Base-by-base conservation (phyloP, 2,113 vertebrate species). In the Nycticryphes semicollaris region DNA sequence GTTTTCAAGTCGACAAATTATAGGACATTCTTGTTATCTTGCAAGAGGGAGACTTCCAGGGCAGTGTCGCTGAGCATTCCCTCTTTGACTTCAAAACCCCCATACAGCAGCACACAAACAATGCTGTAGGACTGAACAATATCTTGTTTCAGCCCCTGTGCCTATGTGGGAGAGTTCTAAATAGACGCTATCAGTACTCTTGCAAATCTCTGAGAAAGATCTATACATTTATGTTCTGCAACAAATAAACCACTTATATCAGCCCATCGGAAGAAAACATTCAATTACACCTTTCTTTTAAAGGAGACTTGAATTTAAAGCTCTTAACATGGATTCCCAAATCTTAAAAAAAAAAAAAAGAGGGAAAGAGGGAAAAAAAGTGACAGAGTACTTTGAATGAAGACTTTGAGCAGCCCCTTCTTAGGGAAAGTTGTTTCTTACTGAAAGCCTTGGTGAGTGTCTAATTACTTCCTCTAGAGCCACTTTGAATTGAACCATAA, bases 371-470 rank as follows among this genome's bases (percentile, higher is more conserved):
- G 2, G 15, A 67, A 56, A 33, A 33, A 41, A 75, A 47, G 28
- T 94, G 37, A 25, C 24, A 39, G 22, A 91, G 56, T 78, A 31
- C 35, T 95, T 92, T 82, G 62, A 94, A 76, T 35, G 37, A 78
- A 94, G 86, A 63, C 63, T 94, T 84, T 96, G 67, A 97, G 91
- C 43, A 85, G 62, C 28, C 33, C 64, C 80, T 73, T 97, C 96
- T 94, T 94, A 94, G 33, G 57, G 45, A 94, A 96, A 91, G 87
- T 95, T 96, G 59, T 96, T 95, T 96, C 90, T 94, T 96, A 84
- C 48, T 94, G 93, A 95, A 96, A 96, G 91, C 88, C 62, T 90
- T 93, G 68, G 54, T 56, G 82, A 94, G 47, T 64, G 8, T 85
- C 78, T 96, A 84, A 96, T 83, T 91, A 76, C 84, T 96, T 96